phyloP scores from a whole-genome alignment of 2,113 vertebrate genomes.

The Crotalus viridis region DNA sequence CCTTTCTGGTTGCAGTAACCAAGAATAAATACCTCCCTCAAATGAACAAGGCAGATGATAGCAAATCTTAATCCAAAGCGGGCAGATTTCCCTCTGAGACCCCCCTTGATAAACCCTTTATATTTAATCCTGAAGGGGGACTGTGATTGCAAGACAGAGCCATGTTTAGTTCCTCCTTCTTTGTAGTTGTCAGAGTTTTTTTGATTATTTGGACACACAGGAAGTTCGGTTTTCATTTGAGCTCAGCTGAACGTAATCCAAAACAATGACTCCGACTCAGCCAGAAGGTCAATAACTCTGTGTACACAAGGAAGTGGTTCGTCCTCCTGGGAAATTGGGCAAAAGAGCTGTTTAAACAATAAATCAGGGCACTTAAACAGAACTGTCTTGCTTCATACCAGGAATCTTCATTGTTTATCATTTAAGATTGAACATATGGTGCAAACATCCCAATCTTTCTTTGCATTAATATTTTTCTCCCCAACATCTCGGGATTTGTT shows the following conservation, averaged over 20 bases:
- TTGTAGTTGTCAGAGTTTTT: constrained; percentile 15
- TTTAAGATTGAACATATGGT: neutral
- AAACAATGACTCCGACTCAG: constrained; percentile 41
- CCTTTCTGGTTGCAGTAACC: neutral
- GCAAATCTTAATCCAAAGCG: neutral
- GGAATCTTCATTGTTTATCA: neutral
- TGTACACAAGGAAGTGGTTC: constrained; percentile 38
- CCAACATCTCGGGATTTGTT: neutral
- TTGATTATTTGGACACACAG: constrained; percentile 43
- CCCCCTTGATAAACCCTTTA: neutral
- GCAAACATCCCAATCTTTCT: neutral
- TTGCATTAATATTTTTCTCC: neutral
- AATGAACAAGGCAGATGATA: accelerated
- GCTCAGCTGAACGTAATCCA: constrained; percentile 18
- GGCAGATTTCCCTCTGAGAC: neutral
- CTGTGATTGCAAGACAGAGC: neutral
- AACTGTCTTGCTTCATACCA: neutral
- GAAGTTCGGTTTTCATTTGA: constrained; percentile 25
- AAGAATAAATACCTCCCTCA: neutral
- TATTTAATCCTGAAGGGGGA: accelerated
- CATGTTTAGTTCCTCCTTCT: neutral
- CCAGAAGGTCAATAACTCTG: constrained; percentile 43
- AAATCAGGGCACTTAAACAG: neutral
- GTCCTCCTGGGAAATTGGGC: constrained; percentile 26
- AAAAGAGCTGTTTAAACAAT: constrained; percentile 30